These are phyloP conservation scores for Ecliptopera silaceata DNA, from an alignment of 2,888 invertebrate species.

Conservation along the genomic window DNA sequence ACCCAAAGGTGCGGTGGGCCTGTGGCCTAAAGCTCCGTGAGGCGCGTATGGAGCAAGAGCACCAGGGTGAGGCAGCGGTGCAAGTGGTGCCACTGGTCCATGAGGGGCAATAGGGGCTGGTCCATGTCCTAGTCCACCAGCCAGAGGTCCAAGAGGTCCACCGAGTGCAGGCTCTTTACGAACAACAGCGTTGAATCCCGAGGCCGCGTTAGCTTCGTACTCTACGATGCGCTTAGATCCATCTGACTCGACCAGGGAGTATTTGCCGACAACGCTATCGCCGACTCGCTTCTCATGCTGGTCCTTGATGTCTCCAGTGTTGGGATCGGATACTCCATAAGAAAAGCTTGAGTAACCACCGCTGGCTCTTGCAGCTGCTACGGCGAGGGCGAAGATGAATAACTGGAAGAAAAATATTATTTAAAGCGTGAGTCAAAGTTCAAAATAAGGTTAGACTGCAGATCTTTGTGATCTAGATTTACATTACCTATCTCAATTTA, in stretches of 20 bases:
- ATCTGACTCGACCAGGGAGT: conserved; percentile 79
- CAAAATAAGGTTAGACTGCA: neutral
- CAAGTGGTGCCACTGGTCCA: conserved; percentile 17
- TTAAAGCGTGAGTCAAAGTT: neutral
- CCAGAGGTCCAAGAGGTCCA: conserved; percentile 29
- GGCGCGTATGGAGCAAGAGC: conserved; percentile 11
- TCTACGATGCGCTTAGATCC: conserved; percentile 84
- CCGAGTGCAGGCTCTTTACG: conserved; percentile 56
- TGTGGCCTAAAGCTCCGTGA: conserved; percentile 3
- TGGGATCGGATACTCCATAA: conserved; percentile 65
- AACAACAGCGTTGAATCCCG: conserved; percentile 64
- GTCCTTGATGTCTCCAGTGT: conserved; percentile 64
- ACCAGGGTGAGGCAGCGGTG: conserved; percentile 4
- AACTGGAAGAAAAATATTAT: conserved; percentile 55
- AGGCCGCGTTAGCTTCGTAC: conserved; percentile 66
- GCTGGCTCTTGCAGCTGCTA: conserved; percentile 51
- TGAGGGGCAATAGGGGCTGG: conserved; percentile 27
- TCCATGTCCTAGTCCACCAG: conserved; percentile 31
- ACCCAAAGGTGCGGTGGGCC: conserved; percentile 23
- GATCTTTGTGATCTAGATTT: neutral
- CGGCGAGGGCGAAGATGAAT: conserved; percentile 53
- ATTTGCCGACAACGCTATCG: conserved; percentile 81
- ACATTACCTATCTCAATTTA: too few species aligned
- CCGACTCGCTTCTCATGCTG: conserved; percentile 84
- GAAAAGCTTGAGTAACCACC: conserved; percentile 63